Conservation (phyloP, 2,888 invertebrate genomes). For the Adelphocoris suturalis region DNA sequence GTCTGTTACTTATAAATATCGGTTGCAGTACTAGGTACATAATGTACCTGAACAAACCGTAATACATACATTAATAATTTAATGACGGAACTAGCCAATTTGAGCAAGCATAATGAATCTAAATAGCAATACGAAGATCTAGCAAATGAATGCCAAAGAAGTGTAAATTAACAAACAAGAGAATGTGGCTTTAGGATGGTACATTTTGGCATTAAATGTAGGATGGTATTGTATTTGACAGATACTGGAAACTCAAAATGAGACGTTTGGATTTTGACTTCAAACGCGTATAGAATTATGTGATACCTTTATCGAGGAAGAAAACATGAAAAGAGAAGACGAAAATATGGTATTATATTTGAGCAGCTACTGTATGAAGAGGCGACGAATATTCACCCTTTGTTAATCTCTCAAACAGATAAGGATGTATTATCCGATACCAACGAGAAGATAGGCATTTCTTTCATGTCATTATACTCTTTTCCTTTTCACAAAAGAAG, state of each 20-base stretch:
- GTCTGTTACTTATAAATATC: no score
- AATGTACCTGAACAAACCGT: no score
- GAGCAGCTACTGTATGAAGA: conserved; percentile 49
- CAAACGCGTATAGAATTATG: background rate
- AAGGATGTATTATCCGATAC: conserved; percentile 56
- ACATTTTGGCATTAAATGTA: no score
- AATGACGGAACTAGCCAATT: no score
- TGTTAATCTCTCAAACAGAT: conserved; percentile 45
- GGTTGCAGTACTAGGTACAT: no score
- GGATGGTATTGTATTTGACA: no score
- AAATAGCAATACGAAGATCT: no score
- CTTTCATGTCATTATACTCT: conserved; percentile 51
- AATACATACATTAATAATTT: no score
- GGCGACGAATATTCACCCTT: conserved; percentile 4
- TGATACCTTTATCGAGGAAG: conserved; percentile 4
- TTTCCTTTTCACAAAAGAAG: conserved; percentile 55
- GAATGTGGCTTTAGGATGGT: no score
- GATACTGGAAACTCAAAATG: background rate
- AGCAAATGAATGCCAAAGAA: no score
- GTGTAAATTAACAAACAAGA: no score
- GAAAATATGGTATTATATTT: conserved; percentile 56
- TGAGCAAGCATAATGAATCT: no score
- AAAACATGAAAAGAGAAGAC: conserved; percentile 22
- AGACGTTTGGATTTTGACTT: background rate
- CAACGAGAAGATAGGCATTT: conserved; percentile 6